phyloP scores from a whole-genome alignment of 1,140 invertebrate species.

The Brachionus rubens region DNA sequence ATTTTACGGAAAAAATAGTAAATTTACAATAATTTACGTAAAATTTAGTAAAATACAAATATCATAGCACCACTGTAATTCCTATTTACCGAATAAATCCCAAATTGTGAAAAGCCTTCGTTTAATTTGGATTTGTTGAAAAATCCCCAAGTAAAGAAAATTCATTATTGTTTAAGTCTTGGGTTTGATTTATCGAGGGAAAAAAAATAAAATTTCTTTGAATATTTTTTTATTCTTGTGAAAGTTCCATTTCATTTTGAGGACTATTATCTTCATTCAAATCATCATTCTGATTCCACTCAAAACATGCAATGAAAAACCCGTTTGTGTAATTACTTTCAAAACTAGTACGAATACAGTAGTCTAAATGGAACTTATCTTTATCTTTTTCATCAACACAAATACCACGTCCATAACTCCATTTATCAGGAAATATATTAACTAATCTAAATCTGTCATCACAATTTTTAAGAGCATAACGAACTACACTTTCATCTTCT shows the following conservation, averaged over 20 bases:
- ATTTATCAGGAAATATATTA: slow-evolving; percentile 42
- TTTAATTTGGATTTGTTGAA: no score
- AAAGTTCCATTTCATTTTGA: neutral
- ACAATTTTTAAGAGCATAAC: slow-evolving; percentile 37
- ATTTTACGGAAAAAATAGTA: no score
- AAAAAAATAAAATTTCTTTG: no score
- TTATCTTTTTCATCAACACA: neutral
- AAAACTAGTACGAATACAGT: slow-evolving; percentile 32
- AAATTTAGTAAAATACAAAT: no score
- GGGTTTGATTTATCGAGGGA: no score
- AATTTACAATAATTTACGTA: no score
- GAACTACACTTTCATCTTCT: slow-evolving; percentile 79
- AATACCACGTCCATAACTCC: slow-evolving; percentile 18
- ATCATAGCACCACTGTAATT: no score
- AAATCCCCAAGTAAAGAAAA: no score
- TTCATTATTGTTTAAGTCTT: no score
- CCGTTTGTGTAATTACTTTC: slow-evolving; percentile 41
- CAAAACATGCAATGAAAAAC: slow-evolving; percentile 42
- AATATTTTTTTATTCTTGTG: neutral
- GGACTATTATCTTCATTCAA: no score
- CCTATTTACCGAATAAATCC: no score
- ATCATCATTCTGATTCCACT: slow-evolving; percentile 4
- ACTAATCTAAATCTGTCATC: slow-evolving; percentile 11
- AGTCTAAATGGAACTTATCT: slow-evolving; percentile 27
- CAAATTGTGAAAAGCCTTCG: no score